Evolutionary conservation across 2,888 invertebrate species (phyloP).

Genomic region (Macrosiphum euphorbiae): DNA sequence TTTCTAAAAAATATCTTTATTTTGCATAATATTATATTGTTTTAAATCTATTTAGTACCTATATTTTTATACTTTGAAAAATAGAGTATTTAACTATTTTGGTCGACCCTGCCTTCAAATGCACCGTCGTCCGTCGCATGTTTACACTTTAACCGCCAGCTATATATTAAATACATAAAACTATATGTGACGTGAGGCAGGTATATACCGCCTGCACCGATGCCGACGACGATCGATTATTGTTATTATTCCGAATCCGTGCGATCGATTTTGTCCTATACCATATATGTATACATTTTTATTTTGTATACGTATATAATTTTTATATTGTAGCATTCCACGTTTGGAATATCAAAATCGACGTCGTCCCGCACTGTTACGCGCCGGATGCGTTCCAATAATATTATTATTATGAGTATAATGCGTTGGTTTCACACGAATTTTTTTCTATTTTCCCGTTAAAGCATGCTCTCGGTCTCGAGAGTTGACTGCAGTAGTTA

Average conservation of each 20-base stretch:
- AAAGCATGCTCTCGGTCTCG: not conserved
- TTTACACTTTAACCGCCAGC: not conserved
- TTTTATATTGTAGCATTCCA: not conserved
- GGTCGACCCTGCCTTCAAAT: not conserved
- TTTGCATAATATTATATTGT: not conserved
- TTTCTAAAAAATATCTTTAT: not conserved
- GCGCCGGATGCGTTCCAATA: constrained; percentile 17
- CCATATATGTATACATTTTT: not conserved
- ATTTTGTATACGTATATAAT: not conserved
- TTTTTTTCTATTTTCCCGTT: not conserved
- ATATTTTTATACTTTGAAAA: not conserved
- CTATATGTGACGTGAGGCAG: not conserved
- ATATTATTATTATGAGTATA: not conserved
- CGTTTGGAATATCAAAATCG: constrained; percentile 43
- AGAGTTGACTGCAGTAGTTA: not conserved
- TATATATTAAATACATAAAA: not conserved
- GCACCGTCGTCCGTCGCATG: not conserved
- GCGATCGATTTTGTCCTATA: not conserved
- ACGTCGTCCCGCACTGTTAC: not conserved
- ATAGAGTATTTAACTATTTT: not conserved
- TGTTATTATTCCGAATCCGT: constrained; percentile 43
- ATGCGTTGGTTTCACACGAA: not conserved
- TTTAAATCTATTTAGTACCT: not conserved
- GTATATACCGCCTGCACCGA: not conserved
- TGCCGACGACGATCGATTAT: not conserved